Evolutionary conservation across 30 jellyfish, hydroid and myxozoan genomes (phyloP).

Genomic region (Phacellophora camtschatica): DNA sequence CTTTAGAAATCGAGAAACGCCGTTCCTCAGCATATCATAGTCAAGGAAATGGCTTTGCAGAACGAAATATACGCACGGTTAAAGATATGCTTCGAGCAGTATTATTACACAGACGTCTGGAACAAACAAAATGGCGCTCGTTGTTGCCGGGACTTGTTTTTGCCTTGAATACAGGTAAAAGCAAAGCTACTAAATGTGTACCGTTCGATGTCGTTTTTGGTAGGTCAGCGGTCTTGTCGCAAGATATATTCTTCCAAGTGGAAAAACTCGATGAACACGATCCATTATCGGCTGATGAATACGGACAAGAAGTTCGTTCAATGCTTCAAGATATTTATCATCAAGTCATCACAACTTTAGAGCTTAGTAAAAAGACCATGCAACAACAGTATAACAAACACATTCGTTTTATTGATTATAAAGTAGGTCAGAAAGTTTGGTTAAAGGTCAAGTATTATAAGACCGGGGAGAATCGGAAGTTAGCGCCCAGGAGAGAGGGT

Average conservation of each 20-base stretch:
- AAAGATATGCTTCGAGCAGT: constrained; percentile 34
- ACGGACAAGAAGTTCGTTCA: background rate
- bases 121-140: constrained; percentile 9
- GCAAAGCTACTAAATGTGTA: constrained; percentile 21
- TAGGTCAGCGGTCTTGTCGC: constrained; percentile 20
- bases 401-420: constrained; percentile 17
- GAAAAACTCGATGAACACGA: background rate
- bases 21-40: too few species aligned
- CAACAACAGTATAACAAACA: constrained; percentile 14
- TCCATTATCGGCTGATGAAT: background rate
- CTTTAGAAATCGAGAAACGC: constrained; percentile 8
- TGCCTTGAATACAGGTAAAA: background rate
- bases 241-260: background rate
- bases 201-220: constrained; percentile 37
- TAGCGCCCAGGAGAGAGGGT: constrained; percentile 28
- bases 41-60: too few species aligned
- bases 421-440: constrained; percentile 35
- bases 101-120: background rate
- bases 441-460: constrained; percentile 6
- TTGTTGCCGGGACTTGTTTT: background rate
- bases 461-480: constrained; percentile 29
- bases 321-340: background rate
- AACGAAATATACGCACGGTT: constrained; percentile 19
- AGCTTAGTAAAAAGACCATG: background rate
- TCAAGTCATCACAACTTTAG: constrained; percentile 2